Conservation (phyloP, 2,113 vertebrate species). For the Podilymbus podiceps region DNA sequence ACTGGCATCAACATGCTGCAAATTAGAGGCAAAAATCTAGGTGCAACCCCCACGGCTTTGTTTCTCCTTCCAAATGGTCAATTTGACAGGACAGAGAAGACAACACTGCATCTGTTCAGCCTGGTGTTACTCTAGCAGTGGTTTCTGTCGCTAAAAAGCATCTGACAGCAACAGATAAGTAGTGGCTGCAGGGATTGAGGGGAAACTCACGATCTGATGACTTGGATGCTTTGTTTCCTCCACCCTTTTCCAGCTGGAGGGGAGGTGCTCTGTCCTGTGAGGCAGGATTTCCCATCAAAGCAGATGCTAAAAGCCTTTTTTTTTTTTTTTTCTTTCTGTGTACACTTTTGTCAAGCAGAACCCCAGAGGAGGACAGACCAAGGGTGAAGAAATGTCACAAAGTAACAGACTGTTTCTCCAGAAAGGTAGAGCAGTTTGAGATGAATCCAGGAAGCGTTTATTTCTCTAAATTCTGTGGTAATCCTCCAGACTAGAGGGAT, state of each 20-base stretch:
- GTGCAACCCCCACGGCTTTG: background rate
- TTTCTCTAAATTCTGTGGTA: background rate
- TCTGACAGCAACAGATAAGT: background rate
- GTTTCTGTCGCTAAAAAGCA: background rate
- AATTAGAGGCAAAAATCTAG: background rate
- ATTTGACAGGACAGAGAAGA: background rate
- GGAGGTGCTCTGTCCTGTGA: background rate
- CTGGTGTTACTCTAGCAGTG: background rate
- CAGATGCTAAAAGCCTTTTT: background rate
- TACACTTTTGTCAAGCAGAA: background rate
- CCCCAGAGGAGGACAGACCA: background rate
- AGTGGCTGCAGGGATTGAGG: background rate
- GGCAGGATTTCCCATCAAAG: background rate
- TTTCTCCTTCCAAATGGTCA: background rate
- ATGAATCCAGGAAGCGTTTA: background rate
- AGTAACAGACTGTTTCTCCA: background rate
- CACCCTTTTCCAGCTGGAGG: background rate
- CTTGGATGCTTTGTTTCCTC: background rate
- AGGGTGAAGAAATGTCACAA: background rate
- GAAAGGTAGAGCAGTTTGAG: background rate
- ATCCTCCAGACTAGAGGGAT: background rate
- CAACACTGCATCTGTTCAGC: background rate
- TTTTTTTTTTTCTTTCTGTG: background rate
- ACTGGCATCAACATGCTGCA: background rate
- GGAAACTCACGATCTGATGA: background rate